A percentile compares a stretch with the other conserved stretches of the same genome.
These are phyloP conservation scores for Orthonyx spaldingii DNA, from an alignment of 2,113 vertebrate genomes.

Conservation along the genomic window DNA sequence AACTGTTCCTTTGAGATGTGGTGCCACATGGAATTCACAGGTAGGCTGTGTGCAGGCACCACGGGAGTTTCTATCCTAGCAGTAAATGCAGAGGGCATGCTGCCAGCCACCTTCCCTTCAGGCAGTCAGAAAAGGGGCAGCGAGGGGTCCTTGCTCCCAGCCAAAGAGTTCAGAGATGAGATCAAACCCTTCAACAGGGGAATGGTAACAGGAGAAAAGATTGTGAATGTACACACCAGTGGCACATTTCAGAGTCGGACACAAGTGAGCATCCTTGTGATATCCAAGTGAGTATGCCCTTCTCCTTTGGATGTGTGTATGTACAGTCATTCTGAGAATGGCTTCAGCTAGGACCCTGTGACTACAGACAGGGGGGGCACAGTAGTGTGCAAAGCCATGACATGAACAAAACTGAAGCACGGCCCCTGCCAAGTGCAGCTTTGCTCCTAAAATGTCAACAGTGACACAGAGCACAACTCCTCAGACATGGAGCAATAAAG, in stretches of 20 bases:
- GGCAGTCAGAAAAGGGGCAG: not conserved
- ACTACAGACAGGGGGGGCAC: too few species aligned
- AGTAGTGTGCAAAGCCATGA: not conserved
- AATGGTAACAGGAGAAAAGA: not conserved
- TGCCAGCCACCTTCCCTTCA: not conserved
- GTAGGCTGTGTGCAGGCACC: fast-evolving
- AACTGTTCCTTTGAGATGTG: not conserved
- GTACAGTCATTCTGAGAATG: not conserved
- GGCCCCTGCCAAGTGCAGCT: not conserved
- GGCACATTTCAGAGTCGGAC: not conserved
- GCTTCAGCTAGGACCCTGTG: not conserved
- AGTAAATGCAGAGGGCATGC: not conserved
- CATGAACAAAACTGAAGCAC: fast-evolving
- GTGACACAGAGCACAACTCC: not conserved
- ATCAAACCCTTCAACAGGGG: not conserved
- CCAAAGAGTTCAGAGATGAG: not conserved
- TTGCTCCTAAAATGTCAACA: not conserved
- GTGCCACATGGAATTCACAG: not conserved
- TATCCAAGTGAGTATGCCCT: not conserved
- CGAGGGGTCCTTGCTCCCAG: not conserved
- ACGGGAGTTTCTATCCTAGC: not conserved
- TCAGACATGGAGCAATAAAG: not conserved
- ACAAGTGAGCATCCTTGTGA: not conserved
- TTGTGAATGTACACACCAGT: not conserved
- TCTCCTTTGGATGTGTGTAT: not conserved